Percentiles rank a stretch among this genome's conserved stretches.
Evolutionary conservation across 1,140 invertebrate genomes (phyloP).

Genomic region (Zelostemma sp.): DNA sequence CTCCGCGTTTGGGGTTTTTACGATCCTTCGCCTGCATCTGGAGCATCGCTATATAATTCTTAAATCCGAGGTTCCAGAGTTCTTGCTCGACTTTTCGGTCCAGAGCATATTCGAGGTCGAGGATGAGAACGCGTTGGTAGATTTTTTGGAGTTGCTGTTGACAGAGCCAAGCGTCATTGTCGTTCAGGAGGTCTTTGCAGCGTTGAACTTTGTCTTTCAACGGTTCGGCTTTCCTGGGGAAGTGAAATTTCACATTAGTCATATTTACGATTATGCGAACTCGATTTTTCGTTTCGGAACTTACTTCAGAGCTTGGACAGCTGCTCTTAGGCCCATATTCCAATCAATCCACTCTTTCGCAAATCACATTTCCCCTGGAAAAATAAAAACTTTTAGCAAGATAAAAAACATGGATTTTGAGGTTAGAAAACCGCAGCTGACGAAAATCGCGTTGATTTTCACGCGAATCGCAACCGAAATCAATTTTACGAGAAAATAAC

Average conservation of each 20-base stretch:
- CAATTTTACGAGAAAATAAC: too few relatives aligned
- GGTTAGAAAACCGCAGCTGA: neutral
- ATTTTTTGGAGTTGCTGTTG: conserved; percentile 80
- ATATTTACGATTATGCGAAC: conserved; percentile 21
- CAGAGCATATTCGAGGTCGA: conserved; percentile 88
- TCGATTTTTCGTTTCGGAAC: conserved; percentile 39
- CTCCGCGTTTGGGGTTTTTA: conserved; percentile 80
- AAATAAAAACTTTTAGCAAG: conserved; percentile 6
- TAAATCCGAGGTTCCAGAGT: conserved; percentile 90
- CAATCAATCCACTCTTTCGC: conserved; percentile 29
- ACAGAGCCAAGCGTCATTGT: conserved; percentile 74
- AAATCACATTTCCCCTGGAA: neutral
- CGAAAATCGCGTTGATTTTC: too few relatives aligned
- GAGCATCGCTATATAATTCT: conserved; percentile 85
- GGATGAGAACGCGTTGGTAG: conserved; percentile 84
- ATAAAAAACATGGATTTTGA: conserved; percentile 18
- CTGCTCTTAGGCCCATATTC: conserved; percentile 79
- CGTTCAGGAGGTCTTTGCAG: conserved; percentile 75
- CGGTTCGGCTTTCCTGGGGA: conserved; percentile 77
- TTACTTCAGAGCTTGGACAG: conserved; percentile 79
- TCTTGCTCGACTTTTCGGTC: conserved; percentile 92
- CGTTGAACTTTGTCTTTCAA: conserved; percentile 77
- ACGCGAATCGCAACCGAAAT: too few relatives aligned
- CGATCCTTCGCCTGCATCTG: conserved; percentile 83
- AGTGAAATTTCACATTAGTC: neutral